phyloP scores from a whole-genome alignment of 1,140 invertebrate genomes.

The Bursaphelenchus mucronatus region DNA sequence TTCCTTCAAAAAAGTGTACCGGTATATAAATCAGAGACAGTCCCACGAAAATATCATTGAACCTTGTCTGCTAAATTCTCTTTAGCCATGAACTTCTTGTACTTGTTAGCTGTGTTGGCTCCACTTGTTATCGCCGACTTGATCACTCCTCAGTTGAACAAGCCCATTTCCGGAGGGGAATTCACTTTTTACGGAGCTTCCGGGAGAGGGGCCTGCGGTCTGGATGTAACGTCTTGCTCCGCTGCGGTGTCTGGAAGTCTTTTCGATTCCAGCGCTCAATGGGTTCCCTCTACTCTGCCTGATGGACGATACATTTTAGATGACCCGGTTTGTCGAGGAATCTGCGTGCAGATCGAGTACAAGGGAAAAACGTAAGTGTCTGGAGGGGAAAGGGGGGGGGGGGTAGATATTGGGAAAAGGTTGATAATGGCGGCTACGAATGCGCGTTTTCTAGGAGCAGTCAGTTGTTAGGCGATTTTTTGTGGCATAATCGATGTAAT shows the following conservation, averaged over 20 bases:
- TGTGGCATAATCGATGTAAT: no score
- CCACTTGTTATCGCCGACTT: background rate
- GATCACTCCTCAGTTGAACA: constrained; percentile 22
- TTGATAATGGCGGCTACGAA: no score
- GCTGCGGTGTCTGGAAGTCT: constrained; percentile 20
- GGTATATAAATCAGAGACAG: no score
- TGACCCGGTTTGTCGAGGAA: constrained; percentile 30
- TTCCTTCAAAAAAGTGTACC: no score
- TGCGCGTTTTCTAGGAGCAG: no score
- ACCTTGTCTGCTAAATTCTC: no score
- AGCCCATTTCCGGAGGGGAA: constrained; percentile 26
- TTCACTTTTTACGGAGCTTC: constrained; percentile 31
- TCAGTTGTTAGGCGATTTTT: no score
- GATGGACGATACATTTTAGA: constrained; percentile 24
- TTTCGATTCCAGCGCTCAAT: constrained; percentile 20
- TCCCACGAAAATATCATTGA: no score
- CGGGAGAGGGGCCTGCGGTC: constrained; percentile 28
- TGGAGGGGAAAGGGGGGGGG: no score
- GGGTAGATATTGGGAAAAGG: no score
- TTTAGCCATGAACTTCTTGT: no score
- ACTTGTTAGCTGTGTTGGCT: no score
- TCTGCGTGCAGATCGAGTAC: constrained; percentile 34
- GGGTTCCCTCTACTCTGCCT: constrained; percentile 13
- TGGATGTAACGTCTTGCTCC: constrained; percentile 5
- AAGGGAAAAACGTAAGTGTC: constrained; percentile 30